These are phyloP conservation scores for Panulirus ornatus DNA, from an alignment of 1,140 invertebrate genomes.

Conservation along the genomic window DNA sequence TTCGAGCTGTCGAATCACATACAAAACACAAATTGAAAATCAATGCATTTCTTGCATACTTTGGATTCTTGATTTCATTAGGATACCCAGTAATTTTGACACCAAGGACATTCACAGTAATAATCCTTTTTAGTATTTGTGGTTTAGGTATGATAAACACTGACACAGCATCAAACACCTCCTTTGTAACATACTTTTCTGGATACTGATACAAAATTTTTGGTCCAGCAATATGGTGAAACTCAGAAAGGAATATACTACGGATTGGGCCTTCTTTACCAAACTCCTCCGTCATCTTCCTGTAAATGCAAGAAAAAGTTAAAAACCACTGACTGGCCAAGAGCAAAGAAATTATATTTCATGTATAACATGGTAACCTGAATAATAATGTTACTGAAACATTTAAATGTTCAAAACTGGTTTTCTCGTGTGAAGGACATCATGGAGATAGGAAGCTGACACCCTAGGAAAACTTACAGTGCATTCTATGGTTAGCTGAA, in stretches of 20 bases:
- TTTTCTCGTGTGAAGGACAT: too few relatives aligned
- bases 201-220: conserved; percentile 76
- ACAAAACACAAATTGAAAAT: conserved; percentile 98
- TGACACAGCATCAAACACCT: conserved; percentile 94
- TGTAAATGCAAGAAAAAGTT: too few relatives aligned
- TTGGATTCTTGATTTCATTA: conserved; percentile 91
- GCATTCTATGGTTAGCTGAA: too few relatives aligned
- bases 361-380: too few relatives aligned
- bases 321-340: too few relatives aligned
- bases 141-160: conserved; percentile 97
- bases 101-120: conserved; percentile 90
- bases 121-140: conserved; percentile 91
- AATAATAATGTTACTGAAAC: too few relatives aligned
- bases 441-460: too few relatives aligned
- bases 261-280: conserved; percentile 75
- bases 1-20: conserved; percentile 91
- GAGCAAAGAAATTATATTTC: neutral
- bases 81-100: conserved; percentile 96
- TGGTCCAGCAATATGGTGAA: conserved; percentile 74
- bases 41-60: conserved; percentile 95
- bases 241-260: conserved; percentile 75
- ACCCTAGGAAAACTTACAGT: too few relatives aligned
- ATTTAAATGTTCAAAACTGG: too few relatives aligned
- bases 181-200: conserved; percentile 92
- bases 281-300: conserved; percentile 63